Evolutionary conservation across 2,113 vertebrate species (phyloP), one percentile per base, ranked within the genome.

Genomic region (Heterotilapia buettikoferi): DNA sequence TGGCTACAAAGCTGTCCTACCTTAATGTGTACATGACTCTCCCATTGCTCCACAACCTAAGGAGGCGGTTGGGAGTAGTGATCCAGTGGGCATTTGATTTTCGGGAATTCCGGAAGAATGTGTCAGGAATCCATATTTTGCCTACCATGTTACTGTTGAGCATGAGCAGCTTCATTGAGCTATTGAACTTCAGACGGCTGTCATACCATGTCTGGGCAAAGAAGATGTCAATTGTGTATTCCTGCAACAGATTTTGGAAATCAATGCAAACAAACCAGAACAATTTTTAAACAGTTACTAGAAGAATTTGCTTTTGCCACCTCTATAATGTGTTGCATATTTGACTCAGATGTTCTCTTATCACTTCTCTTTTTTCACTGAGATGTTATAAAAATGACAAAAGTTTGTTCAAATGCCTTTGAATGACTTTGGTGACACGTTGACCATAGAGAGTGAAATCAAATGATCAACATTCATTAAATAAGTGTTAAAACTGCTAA

Each of bases 101-200:
- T 81, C 98, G 97, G 21, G 98, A 99, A 90, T 99, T 99, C 90
- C 98, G 95, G 92, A 99, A 99, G 97, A 99, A 99, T 6, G 99
- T 99, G 90, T 99, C 99, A 3, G 99, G 99, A 86, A 99, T 99
- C 99, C 99, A 99, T 86, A 99, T 99, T 96, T 99, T 99, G 73
- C 98, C 98, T 85, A 99, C 98, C 98, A 99, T 98, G 89, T 99
- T 98, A 90, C 98, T 99, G 94, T 99, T 99, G 63, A 99, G 97
- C 97, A 98, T 98, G 24, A 99, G 97, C 24, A 98, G 96, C 92
- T 99, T 99, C 97, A 98, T 98, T 5, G 97, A 97, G 93, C 99
- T 98, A 90, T 99, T 99, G 95, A 99, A 99, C 93, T 98, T 98
- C 80, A 99, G 96, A 14, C 99, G 96, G 90, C 98, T 98, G 95